These are phyloP conservation scores for Rhagophthalmus giganteus DNA, from an alignment of 2,888 invertebrate genomes.

Conservation along the genomic window DNA sequence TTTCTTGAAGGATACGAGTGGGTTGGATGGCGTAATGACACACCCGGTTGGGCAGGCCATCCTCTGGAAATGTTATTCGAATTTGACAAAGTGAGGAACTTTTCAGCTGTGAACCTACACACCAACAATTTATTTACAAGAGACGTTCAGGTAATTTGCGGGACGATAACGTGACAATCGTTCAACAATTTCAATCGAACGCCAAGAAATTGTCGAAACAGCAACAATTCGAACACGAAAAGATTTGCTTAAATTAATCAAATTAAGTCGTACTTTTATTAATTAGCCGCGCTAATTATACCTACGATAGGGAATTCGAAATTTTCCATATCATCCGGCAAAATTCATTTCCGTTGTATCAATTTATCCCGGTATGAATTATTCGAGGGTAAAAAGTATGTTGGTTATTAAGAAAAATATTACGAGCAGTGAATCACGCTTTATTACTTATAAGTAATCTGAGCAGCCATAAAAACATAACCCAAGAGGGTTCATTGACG, in stretches of 20 bases:
- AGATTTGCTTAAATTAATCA: too few species aligned
- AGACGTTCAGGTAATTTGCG: slow-evolving; percentile 71
- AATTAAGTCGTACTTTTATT: too few species aligned
- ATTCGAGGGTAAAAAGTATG: slow-evolving; percentile 2
- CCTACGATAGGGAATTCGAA: too few species aligned
- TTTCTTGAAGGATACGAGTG: slow-evolving; percentile 71
- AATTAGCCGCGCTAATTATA: too few species aligned
- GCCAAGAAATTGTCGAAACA: too few species aligned
- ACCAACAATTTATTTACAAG: slow-evolving; percentile 77
- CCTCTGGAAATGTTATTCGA: slow-evolving; percentile 77
- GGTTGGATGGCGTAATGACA: slow-evolving; percentile 81
- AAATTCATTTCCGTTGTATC: not conserved
- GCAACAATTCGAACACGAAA: too few species aligned
- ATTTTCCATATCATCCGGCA: too few species aligned
- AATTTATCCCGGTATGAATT: slow-evolving; percentile 1
- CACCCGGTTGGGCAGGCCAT: slow-evolving; percentile 62
- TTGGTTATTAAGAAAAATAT: slow-evolving; percentile 12
- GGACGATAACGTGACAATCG: too few species aligned
- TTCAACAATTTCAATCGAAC: too few species aligned
- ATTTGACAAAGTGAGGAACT: slow-evolving; percentile 77
- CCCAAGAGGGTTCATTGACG: not conserved
- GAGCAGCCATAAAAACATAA: slow-evolving; percentile 7
- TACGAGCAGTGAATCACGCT: slow-evolving; percentile 7
- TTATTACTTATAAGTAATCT: slow-evolving; percentile 10
- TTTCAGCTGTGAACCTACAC: slow-evolving; percentile 73